Conservation (phyloP, 1,140 invertebrate genomes). For the Drosophila novamexicana region DNA sequence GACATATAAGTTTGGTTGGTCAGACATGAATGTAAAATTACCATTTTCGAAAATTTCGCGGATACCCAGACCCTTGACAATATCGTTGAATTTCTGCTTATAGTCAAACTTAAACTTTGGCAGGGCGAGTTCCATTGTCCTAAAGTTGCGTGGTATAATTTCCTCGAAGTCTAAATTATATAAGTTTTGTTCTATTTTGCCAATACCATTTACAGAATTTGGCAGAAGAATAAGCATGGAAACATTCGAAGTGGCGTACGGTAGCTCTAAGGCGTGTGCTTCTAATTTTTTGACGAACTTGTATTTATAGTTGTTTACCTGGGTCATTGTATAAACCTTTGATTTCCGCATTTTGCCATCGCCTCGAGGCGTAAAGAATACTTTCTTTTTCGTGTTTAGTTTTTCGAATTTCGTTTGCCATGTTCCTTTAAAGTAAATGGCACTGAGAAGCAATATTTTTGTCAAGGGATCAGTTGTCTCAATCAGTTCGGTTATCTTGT, state of each 20-base stretch:
- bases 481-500: too few relatives aligned
- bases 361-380: too few relatives aligned
- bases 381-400: not conserved
- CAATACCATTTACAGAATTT: not conserved
- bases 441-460: not conserved
- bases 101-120: not conserved
- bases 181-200: not conserved
- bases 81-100: not conserved
- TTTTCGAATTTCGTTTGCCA: not conserved
- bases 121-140: not conserved
- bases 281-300: not conserved
- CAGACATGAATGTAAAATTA: too few relatives aligned
- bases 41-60: not conserved
- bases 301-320: not conserved
- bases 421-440: not conserved
- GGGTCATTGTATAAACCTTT: too few relatives aligned
- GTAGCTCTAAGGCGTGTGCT: not conserved
- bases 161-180: not conserved
- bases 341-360: too few relatives aligned
- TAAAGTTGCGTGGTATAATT: too few relatives aligned
- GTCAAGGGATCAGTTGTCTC: too few relatives aligned
- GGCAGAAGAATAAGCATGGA: constrained; percentile 1
- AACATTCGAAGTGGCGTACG: not conserved
- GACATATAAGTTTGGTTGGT: not conserved
- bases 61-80: not conserved